Evolutionary conservation across 2,113 vertebrate genomes (phyloP), one percentile per base, ranked within the genome.

Genomic region (Zootoca vivipara): DNA sequence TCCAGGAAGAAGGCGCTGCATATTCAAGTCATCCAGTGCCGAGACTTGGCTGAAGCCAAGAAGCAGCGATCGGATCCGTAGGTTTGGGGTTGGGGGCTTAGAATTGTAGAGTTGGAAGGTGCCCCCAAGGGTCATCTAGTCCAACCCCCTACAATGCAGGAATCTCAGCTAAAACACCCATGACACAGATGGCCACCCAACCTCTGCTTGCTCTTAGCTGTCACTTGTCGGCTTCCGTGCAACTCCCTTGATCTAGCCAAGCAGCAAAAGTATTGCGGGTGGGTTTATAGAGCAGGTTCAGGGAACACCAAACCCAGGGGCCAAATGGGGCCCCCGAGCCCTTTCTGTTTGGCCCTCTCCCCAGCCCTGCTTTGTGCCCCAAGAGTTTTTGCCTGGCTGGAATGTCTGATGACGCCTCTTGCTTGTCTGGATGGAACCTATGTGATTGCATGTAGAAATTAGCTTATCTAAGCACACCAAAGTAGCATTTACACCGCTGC

Each of bases 41-140:
- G 98, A 72, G 98, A 98, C 74, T 96, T 99, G 24, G 98, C 99
- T 0, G 87, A 97, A 10, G 98, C 97, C 70, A 97, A 96, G 89
- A 98, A 97, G 85, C 97, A 97, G 92, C 98, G 97, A 52, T 98
- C 98, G 0, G 97, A 99, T 93, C 98, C 99, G 99, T 99, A 96
- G 97, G 99, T 98, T 85, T 33, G 75, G 33, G 0, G 5, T 4
- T 35, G 64, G 3, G n/a, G 58, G 46, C 46, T 52, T 52, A 12
- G 46, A 12, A 10, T 52, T 0, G 10, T 10, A 52, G 46, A 52
- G 46, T 52, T 52, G 46, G 46, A 12, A 52, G 46, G 46, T n/a
- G 10, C 10, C 46, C 46, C 46, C 46, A 52, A 52, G 46, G 10
- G 46, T 52, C 46, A 52, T 52, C 46, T 52, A 52, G 10, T 52